Conservation (phyloP, 2,888 invertebrate genomes). For the Volucella zonaria region DNA sequence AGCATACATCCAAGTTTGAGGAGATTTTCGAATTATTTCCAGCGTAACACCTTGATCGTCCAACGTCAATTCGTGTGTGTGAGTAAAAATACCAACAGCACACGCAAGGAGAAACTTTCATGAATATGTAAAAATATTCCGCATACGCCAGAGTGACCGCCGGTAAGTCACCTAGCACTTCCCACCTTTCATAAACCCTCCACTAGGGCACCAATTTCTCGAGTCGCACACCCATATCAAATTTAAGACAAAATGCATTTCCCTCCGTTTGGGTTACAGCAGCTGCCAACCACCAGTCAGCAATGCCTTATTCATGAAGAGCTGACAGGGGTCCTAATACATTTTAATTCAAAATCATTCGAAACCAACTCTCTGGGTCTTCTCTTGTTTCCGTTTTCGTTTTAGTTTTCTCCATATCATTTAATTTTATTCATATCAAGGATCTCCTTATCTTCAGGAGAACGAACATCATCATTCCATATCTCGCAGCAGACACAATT, state of each 20-base stretch:
- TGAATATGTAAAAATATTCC: slow-evolving; percentile 63
- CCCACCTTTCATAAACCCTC: slow-evolving; percentile 2
- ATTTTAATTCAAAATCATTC: slow-evolving; percentile 71
- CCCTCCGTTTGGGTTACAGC: slow-evolving; percentile 28
- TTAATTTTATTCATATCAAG: slow-evolving; percentile 70
- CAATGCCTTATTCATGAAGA: slow-evolving; percentile 61
- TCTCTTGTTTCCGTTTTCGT: background rate
- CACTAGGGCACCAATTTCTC: too few relatives aligned
- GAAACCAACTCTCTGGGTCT: slow-evolving; percentile 37
- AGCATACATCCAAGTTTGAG: slow-evolving; percentile 17
- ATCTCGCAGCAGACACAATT: slow-evolving; percentile 43
- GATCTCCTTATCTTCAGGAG: background rate
- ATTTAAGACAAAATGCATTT: slow-evolving; percentile 40
- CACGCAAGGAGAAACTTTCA: slow-evolving; percentile 33
- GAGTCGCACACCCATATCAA: slow-evolving; percentile 10
- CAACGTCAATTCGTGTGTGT: slow-evolving; percentile 18
- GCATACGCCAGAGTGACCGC: slow-evolving; percentile 56
- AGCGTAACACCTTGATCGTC: slow-evolving; percentile 49
- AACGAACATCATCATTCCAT: background rate
- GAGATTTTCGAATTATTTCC: slow-evolving; percentile 49
- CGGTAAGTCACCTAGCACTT: slow-evolving; percentile 23
- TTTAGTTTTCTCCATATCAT: slow-evolving; percentile 42
- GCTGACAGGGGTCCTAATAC: slow-evolving; percentile 67
- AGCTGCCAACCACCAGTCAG: slow-evolving; percentile 58
- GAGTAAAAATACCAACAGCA: background rate